These are phyloP conservation scores for Epinotia bilunana DNA, from an alignment of 2,888 invertebrate genomes.

Conservation along the genomic window DNA sequence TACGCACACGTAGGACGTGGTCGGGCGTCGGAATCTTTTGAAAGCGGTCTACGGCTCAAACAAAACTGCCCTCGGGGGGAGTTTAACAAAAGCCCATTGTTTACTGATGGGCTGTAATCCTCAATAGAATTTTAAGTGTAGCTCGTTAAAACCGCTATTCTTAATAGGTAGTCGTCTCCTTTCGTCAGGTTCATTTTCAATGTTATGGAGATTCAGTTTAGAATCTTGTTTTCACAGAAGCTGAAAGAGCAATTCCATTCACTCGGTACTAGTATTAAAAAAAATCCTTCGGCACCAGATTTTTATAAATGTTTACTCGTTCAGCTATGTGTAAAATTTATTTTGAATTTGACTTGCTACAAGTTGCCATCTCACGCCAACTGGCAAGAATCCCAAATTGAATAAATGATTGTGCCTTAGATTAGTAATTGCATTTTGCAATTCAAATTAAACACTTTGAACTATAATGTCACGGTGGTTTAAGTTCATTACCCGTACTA, in stretches of 20 bases:
- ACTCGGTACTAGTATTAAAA: background rate
- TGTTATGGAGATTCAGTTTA: background rate
- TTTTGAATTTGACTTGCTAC: background rate
- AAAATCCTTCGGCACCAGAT: background rate
- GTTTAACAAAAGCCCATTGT: constrained; percentile 22
- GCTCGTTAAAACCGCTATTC: constrained; percentile 11
- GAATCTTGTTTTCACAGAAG: background rate
- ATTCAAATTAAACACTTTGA: constrained; percentile 14
- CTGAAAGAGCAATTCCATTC: background rate
- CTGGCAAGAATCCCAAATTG: constrained; percentile 19
- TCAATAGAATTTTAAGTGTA: constrained; percentile 8
- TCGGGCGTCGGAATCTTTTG: constrained; percentile 79
- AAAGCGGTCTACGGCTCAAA: constrained; percentile 78
- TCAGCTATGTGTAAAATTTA: background rate
- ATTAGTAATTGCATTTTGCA: constrained; percentile 5
- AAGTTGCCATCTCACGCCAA: constrained; percentile 6
- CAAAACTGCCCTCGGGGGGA: constrained; percentile 66
- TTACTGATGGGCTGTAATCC: background rate
- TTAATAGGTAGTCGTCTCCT: background rate
- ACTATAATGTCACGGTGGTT: constrained; percentile 19
- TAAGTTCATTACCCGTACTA: constrained; percentile 12
- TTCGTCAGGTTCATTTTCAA: constrained; percentile 1
- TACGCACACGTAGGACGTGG: constrained; percentile 77
- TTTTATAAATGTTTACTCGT: background rate
- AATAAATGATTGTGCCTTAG: constrained; percentile 20